Base-by-base conservation (phyloP, 2,113 vertebrate species). In the Mobula birostris region DNA sequence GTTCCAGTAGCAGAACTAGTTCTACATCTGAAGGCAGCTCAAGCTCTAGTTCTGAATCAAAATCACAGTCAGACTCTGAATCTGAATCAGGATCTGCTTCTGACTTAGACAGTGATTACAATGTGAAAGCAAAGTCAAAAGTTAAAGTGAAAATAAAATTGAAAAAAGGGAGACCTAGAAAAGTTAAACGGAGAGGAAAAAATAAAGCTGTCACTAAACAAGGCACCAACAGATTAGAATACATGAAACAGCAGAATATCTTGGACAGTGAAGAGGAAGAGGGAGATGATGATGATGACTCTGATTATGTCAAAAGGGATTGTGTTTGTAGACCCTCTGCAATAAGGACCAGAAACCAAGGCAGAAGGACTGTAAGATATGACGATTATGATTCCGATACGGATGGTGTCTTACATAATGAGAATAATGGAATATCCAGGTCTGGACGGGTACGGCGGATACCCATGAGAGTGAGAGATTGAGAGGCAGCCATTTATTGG, bases 261-360 rank as follows among this genome's bases (percentile, higher is more conserved):
- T 95, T 93, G 91, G 68, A 90, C 82, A 87, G 94, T 66, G 95
- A 95, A 74, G 96, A 91, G 91, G 96, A 95, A 77, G 96, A 96
- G 95, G 95, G 96, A 94, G 68, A 93, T 93, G 68, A 93, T 74
- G 95, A 95, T 58, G 15, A 95, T 94, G 94, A 96, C 95, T 95
- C 91, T 93, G 91, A 93, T 93, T 93, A 15, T 72, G 91, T 58
- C 12, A 94, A 95, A 19, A 94, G 94, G 0, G n/a, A 95, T 94
- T 94, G 94, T 94, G 92, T 94, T 29, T 95, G 15, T 92, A 94
- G 95, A 0, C 96, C 95, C 93, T 96, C 95, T 91, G 95, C 96
- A 94, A 95, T 96, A 94, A 95, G 95, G 95, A 97, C 96, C 56
- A 94, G 95, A 94, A 96, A 95, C 83, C 94, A 93, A 94, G 95